phyloP scores from a whole-genome alignment of 2,113 vertebrate genomes.

The Peromyscus polionotus region DNA sequence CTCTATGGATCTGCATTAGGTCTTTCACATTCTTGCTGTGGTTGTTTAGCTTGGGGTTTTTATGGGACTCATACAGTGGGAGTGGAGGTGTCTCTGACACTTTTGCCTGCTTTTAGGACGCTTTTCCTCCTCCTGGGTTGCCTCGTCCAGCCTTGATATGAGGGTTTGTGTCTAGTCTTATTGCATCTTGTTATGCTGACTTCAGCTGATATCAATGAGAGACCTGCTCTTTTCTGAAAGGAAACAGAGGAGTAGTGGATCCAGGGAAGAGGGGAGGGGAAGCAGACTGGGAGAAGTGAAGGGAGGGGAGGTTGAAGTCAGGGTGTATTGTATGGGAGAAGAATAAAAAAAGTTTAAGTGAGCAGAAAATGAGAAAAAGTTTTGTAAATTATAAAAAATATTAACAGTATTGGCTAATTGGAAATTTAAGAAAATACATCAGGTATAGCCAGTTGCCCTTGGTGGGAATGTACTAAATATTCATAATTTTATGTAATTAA shows the following conservation, averaged over 20 bases:
- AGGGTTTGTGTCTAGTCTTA: not conserved
- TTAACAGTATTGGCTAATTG: not conserved
- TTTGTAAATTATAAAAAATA: not conserved
- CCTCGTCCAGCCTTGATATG: not conserved
- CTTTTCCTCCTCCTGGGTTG: not conserved
- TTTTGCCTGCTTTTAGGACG: not conserved
- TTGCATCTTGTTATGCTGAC: not conserved
- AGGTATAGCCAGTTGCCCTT: not conserved
- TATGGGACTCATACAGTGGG: not conserved
- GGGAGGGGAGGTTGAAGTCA: not conserved
- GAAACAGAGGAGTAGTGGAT: not conserved
- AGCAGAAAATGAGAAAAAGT: not conserved
- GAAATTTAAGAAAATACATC: not conserved
- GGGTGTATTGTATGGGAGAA: not conserved
- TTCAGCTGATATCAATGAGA: not conserved
- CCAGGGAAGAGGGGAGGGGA: not conserved
- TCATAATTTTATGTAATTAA: conserved; percentile 8
- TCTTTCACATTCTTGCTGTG: not conserved
- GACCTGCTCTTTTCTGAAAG: not conserved
- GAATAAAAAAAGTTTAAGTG: not conserved
- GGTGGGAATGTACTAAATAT: not conserved
- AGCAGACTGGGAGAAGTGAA: not conserved
- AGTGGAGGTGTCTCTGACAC: not conserved
- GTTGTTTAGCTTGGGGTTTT: not conserved
- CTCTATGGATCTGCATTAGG: not conserved